phyloP scores from a whole-genome alignment of 2,888 invertebrate species.

The Eutolmus rufibarbis region DNA sequence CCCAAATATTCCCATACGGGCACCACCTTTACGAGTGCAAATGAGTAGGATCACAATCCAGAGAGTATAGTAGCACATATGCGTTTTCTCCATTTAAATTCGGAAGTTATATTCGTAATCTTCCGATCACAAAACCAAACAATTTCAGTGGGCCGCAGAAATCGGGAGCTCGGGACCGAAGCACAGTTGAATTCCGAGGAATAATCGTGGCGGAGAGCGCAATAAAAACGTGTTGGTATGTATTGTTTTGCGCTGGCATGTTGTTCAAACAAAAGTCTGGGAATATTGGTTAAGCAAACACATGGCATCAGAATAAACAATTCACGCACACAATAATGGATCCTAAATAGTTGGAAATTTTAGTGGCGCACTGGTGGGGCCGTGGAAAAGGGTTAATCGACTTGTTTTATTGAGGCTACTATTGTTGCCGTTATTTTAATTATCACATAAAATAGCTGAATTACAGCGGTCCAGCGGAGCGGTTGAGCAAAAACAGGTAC shows the following conservation, averaged over 20 bases:
- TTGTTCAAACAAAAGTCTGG: not conserved
- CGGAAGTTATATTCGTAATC: not conserved
- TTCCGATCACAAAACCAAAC: not conserved
- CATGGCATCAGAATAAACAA: not conserved
- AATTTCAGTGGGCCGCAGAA: not conserved
- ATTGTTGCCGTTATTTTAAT: slow-evolving; percentile 31
- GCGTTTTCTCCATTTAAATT: not conserved
- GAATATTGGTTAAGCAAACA: not conserved
- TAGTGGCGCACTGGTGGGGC: not conserved
- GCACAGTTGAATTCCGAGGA: not conserved
- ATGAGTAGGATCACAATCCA: not conserved
- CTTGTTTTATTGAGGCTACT: slow-evolving; percentile 2
- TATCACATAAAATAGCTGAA: slow-evolving; percentile 12
- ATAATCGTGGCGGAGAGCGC: not conserved
- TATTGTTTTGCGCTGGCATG: not conserved
- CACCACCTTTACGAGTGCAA: not conserved
- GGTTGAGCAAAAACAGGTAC: not conserved
- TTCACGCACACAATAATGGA: not conserved
- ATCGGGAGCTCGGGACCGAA: not conserved
- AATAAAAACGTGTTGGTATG: not conserved
- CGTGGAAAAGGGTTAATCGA: not conserved
- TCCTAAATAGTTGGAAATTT: not conserved
- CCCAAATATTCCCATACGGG: not conserved
- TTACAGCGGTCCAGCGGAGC: not conserved
- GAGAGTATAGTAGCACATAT: not conserved